Conservation (phyloP, 2,113 vertebrate species). For the Aptenodytes patagonicus region DNA sequence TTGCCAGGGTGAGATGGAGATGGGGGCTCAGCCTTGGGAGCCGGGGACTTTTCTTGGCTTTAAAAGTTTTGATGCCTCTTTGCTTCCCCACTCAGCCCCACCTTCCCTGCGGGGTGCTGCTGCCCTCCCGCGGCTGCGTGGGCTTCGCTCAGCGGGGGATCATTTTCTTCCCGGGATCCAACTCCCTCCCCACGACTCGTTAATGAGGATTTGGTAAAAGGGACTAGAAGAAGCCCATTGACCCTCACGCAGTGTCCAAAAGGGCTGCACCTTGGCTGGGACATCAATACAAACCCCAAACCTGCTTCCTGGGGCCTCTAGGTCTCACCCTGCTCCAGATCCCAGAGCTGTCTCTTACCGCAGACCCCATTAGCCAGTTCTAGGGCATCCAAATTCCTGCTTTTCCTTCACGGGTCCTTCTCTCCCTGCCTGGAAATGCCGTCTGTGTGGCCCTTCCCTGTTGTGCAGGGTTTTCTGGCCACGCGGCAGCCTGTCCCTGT, state of each 20-base stretch:
- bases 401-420: neutral
- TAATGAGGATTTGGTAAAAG: neutral
- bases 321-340: neutral
- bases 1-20: neutral
- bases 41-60: neutral
- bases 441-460: neutral
- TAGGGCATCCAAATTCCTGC: neutral
- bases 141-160: neutral
- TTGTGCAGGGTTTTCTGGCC: neutral
- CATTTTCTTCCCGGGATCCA: accelerated
- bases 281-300: neutral
- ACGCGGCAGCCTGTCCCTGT: accelerated
- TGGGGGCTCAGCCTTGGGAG: neutral
- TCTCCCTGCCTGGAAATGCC: neutral
- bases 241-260: neutral
- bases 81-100: neutral
- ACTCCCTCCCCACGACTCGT: neutral
- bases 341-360: accelerated
- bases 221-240: neutral
- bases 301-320: neutral
- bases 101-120: neutral
- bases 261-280: neutral
- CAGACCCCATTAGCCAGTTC: neutral
- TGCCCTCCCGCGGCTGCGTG: neutral
- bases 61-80: neutral